Evolutionary conservation across 92 coral and sea anemone species (phyloP), one percentile per base, ranked within the genome.

Genomic region (Siderastrea siderea): DNA sequence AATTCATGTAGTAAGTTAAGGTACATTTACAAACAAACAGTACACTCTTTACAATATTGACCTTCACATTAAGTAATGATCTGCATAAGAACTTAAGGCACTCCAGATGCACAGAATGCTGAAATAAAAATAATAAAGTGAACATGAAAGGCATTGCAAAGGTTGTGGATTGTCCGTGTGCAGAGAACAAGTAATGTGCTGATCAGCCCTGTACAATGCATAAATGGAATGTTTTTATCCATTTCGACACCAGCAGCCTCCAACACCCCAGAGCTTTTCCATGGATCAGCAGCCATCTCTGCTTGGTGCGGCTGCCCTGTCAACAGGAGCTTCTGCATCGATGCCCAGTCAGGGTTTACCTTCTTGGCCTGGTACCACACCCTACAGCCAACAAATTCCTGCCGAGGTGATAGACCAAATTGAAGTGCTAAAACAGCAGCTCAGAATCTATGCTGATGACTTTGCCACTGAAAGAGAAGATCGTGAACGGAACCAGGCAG

Each of bases 401-500:
- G 74, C 93, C 8, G 92, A 88, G 71, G 80, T 87, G 6, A 83
- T 88, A 1, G 96, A 92, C 52, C 98, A 93, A 71, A 95, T 96
- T 72, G 98, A 95, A 77, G 96, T 95, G 74, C 78, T 97, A 78
- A 97, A 97, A 62, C 93, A 96, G 49, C 99, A 97, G 88, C 81
- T 97, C 38, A 85, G 98, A 3, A 91, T 95, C 61, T 95, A 97
- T 73, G 96, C 96, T 49, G 98, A 95, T 71, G 99, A 97, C 81
- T 97, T 97, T 70, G 91, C 91, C 3, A 88, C 86, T 70, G 99
- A 97, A 80, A 87, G 99, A 61, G 79, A 79, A 58, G 99, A 97
- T 86, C 95, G 99, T 38, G 99, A 97, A 63, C 88, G 99, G 13
- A 93, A 93, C 73, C 99, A 97, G 62, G 90, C 91, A 15, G 99